Evolutionary conservation across 2,797 vertebrate species (phyloP), one percentile per base, ranked within the genome.

Genomic region (Pipistrellus pygmaeus): DNA sequence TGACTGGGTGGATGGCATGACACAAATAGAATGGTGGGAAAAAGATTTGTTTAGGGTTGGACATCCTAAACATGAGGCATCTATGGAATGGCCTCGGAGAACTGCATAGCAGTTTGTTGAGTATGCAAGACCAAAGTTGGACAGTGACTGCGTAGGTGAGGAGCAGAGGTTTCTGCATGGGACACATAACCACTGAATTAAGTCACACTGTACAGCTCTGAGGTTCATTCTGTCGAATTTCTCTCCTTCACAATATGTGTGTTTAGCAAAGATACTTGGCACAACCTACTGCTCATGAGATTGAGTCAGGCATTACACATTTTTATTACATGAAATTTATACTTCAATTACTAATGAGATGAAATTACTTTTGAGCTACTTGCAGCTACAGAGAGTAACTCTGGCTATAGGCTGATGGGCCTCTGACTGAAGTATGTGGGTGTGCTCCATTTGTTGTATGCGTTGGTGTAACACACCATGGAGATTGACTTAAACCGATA

Each of bases 251-350:
- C 88, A 66, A 23, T 82, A 46, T 62, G 12, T 95, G 44, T 94
- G n/a, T 84, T 89, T 94, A 96, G 71, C 83, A 82, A 85, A 78
- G 81, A 91, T 41, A 91, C 91, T 4, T 94, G 77, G 66, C 72
- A 55, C 30, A 27, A 93, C 41, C 77, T 64, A 76, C 25, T 41
- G 20, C 84, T 90, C 84, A 21, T 87, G 88, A 92, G 91, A 87
- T 25, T 18, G 7, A 48, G 78, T 93, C 82, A 88, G 69, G 75
- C 76, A 88, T 85, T 90, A 78, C 77, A 96, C 92, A 57, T 78
- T 95, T 82, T 94, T 88, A 92, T 92, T 92, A 55, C n/a, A 92
- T 92, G 71, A 92, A 85, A 87, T 69, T 82, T 92, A 73, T 81
- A 72, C 38, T 85, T n/a, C 14, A 38, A 69, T 90, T 91, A 87